Base-by-base conservation (phyloP, 2,797 vertebrate species). In the Notolepis coatsorum region DNA sequence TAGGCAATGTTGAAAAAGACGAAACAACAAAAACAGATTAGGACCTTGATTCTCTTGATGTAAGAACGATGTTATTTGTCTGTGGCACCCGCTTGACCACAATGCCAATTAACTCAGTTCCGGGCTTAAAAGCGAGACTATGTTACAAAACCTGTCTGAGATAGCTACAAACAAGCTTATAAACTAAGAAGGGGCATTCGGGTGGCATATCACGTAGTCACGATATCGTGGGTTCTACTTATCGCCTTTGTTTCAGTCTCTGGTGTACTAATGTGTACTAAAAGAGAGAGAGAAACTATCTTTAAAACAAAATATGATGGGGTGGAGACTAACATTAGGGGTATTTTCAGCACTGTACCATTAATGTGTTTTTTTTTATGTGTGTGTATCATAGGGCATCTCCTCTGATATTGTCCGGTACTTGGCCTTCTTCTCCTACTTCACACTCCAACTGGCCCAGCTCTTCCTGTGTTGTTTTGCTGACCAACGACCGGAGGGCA, bases 391-490 rank as follows among this genome's bases (percentile, higher is more conserved):
- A 1, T 86, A 98, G 96, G 95, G 89, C 41, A 93, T 96, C 45
- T 73, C 80, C 46, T 88, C 90, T 0, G 93, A 96, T 53, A 82
- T 79, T 1, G 93, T 96, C 30, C 86, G 63, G 45, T 94, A 96
- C 30, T 42, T 95, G 59, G 88, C 92, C 30, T 92, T 95, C 70
- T 96, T 94, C 81, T 87, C 95, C 45, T 93, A 93, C 73, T 91
- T 93, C 73, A 79, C 73, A 13, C 91, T 98, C 74, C 94, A 96
- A 59, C 69, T 93, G 75, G 91, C 84, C 8, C 93, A 98, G 75
- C 91, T 97, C 4, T 88, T 95, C 65, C 84, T 98, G 37, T 95
- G 94, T 81, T 97, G 95, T 86, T 92, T 97, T 54, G 91, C 91
- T 18, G 97, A 99, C 81, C 89, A 77, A 4, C 85, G 93, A 20